A percentile compares a stretch with the other conserved stretches of the same genome.
phyloP scores from a whole-genome alignment of 2,888 invertebrate genomes.

The Ophioninae sp. region DNA sequence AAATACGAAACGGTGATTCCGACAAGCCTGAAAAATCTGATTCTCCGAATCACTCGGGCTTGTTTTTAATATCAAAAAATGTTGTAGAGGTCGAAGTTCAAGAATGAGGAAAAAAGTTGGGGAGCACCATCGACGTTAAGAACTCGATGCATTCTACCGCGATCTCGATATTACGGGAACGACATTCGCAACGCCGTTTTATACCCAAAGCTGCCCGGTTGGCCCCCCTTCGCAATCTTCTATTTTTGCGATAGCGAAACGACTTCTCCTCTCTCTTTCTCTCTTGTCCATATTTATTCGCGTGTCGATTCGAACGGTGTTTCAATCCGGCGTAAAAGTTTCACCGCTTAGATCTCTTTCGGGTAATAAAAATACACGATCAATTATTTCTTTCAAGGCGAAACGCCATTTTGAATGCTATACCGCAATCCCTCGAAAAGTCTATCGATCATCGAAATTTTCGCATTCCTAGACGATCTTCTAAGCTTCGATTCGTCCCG shows the following conservation, averaged over 20 bases:
- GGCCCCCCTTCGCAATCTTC: slow-evolving; percentile 67
- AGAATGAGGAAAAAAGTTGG: no score
- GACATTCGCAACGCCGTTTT: slow-evolving; percentile 66
- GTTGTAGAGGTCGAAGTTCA: not conserved
- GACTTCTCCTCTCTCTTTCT: slow-evolving; percentile 37
- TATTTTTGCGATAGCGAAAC: slow-evolving; percentile 68
- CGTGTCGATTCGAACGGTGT: not conserved
- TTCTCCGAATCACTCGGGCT: not conserved
- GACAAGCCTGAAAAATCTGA: not conserved
- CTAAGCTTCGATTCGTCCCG: no score
- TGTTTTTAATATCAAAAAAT: not conserved
- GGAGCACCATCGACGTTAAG: not conserved
- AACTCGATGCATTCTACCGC: not conserved
- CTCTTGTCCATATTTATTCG: not conserved
- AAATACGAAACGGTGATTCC: not conserved
- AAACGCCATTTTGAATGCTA: no score
- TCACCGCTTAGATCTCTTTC: no score
- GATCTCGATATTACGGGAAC: slow-evolving; percentile 35
- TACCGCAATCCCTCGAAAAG: no score
- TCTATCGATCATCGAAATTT: no score
- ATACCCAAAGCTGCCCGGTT: slow-evolving; percentile 67
- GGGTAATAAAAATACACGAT: no score
- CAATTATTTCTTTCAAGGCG: no score
- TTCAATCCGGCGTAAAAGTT: not conserved
- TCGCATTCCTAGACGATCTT: no score